A percentile compares a stretch with the other conserved stretches of the same genome.
Conservation (phyloP, 2,888 invertebrate species). For the Eupithecia exiguata region DNA sequence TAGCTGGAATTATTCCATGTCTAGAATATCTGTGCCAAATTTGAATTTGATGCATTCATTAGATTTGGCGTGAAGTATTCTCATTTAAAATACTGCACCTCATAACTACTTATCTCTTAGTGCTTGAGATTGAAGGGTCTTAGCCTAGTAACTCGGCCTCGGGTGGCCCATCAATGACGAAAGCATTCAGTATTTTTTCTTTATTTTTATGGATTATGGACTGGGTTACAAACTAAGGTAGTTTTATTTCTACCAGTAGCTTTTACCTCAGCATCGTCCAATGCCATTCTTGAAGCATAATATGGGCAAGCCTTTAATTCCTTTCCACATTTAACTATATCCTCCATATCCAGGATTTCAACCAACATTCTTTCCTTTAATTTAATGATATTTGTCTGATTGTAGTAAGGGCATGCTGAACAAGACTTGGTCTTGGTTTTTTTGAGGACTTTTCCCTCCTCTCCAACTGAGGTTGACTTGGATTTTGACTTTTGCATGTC, state of each 20-base stretch:
- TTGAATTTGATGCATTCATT: too few relatives aligned
- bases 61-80: too few relatives aligned
- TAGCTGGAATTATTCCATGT: too few relatives aligned
- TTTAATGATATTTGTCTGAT: slow-evolving; percentile 84
- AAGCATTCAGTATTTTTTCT: too few relatives aligned
- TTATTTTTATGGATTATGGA: too few relatives aligned
- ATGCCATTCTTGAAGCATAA: slow-evolving; percentile 93
- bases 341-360: slow-evolving; percentile 94
- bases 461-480: slow-evolving; percentile 81
- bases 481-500: slow-evolving; percentile 89
- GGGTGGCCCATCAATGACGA: too few relatives aligned
- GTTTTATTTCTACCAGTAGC: not conserved
- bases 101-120: too few relatives aligned
- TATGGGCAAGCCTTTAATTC: slow-evolving; percentile 94
- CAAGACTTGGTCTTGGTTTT: slow-evolving; percentile 82
- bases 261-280: slow-evolving; percentile 90
- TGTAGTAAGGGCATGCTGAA: slow-evolving; percentile 88
- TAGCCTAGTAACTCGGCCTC: too few relatives aligned
- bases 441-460: slow-evolving; percentile 86
- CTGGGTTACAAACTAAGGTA: too few relatives aligned
- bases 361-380: slow-evolving; percentile 86
- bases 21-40: too few relatives aligned
- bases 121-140: too few relatives aligned
- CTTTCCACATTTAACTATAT: slow-evolving; percentile 88
- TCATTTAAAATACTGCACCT: too few relatives aligned